Evolutionary conservation across 2,888 invertebrate species (phyloP), one percentile per base, ranked within the genome.

Genomic region (Argynnis bischoffii): DNA sequence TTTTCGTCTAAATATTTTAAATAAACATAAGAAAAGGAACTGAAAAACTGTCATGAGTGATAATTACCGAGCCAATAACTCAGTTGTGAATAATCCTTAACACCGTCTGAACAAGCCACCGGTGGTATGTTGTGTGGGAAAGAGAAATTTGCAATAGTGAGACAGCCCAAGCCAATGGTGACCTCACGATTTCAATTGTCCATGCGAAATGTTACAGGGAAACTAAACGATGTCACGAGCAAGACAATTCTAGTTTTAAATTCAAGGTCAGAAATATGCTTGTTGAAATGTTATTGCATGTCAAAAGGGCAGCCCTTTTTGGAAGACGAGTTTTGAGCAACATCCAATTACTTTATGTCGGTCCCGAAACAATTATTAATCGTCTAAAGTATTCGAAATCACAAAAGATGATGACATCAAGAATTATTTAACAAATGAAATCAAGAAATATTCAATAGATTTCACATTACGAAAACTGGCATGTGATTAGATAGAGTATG

Each of bases 181-280:
- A 91, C 91, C 91, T 92, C 92, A 92, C 92, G 92, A 89, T 90
- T 92, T 88, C 91, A 89, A 91, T 90, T 90, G 91, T 90, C 91
- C 90, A 89, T 89, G 89, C 88, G 81, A 90, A 91, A 90, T 90
- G 89, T 90, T 89, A 87, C 83, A 82, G 83, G 82, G 85, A 59
- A 86, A 87, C 86, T 86, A 87, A 90, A 88, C 89, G 88, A 87
- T 90, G 90, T 90, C 91, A 88, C 89, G 90, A 86, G 81, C 82
- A 82, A 86, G 82, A 85, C 86, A 85, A 89, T 89, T 83, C 85
- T 82, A 88, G 86, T 86, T 88, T 87, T 81, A 87, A 85, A 89
- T 90, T 88, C 89, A 91, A 91, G 91, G 91, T 89, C 89, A 86
- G 83, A 85, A 85, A 86, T 89, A 82, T 83, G 81, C 80, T 81